Conservation (phyloP, 2,113 vertebrate species). For the Rhabdornis inornatus region DNA sequence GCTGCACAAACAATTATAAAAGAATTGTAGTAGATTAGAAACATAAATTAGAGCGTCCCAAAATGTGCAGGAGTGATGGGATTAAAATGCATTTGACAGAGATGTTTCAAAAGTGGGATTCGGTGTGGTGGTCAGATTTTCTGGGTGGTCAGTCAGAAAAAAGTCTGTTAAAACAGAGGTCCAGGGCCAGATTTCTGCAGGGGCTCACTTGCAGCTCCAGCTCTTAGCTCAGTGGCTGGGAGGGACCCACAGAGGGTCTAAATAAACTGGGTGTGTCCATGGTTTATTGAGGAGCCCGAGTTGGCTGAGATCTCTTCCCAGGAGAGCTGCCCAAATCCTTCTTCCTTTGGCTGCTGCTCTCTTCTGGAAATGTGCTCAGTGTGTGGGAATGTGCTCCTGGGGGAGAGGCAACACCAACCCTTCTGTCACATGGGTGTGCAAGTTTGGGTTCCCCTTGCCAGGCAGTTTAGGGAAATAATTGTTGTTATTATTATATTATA, state of each 20-base stretch:
- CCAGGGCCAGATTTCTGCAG: background rate
- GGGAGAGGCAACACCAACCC: rapidly evolving
- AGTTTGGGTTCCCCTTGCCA: background rate
- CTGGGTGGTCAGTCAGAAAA: background rate
- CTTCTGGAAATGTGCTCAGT: background rate
- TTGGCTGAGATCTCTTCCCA: background rate
- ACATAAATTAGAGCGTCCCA: slow-evolving; percentile 33
- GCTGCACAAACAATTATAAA: slow-evolving; percentile 30
- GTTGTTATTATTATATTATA: too few relatives aligned
- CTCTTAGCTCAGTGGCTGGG: background rate
- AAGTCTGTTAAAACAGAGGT: background rate
- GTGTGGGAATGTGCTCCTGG: background rate
- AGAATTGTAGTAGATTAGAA: slow-evolving; percentile 47
- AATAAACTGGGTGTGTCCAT: background rate
- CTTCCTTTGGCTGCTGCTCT: background rate
- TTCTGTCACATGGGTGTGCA: rapidly evolving
- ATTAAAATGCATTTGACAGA: background rate
- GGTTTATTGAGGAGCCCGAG: background rate
- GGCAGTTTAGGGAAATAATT: background rate
- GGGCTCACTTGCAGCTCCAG: background rate
- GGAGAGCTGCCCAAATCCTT: background rate
- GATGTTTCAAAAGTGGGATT: background rate
- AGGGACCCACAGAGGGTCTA: background rate
- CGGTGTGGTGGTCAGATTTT: background rate
- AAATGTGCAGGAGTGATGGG: background rate